A percentile compares a stretch with the other conserved stretches of the same genome.
These are phyloP conservation scores for Matsumyia berberina DNA, from an alignment of 2,888 invertebrate species.

Conservation along the genomic window DNA sequence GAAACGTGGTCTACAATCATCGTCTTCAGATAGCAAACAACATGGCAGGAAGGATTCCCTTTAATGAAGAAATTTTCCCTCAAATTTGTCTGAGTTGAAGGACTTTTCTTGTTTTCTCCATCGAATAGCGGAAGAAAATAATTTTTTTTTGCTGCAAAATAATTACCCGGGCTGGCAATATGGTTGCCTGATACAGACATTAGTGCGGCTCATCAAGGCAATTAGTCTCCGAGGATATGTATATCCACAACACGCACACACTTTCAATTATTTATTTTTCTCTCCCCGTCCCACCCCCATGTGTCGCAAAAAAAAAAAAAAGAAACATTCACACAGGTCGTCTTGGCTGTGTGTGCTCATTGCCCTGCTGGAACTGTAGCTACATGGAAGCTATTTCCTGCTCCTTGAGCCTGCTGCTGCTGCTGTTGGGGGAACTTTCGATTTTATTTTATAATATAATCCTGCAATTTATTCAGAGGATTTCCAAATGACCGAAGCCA, in stretches of 20 bases:
- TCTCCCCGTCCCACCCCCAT: neutral
- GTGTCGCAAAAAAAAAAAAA: neutral
- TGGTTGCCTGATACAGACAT: conserved; percentile 20
- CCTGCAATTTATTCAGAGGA: conserved; percentile 72
- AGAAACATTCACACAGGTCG: conserved; percentile 56
- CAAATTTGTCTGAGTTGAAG: conserved; percentile 28
- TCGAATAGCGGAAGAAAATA: neutral
- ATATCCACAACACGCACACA: conserved; percentile 41
- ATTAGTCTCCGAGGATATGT: conserved; percentile 59
- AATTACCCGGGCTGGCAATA: conserved; percentile 22
- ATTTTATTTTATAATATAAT: conserved; percentile 71
- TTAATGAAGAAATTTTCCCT: conserved; percentile 55
- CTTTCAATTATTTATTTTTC: conserved; percentile 51
- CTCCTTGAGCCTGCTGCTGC: neutral
- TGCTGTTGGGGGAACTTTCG: conserved; percentile 59
- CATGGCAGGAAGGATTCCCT: conserved; percentile 71
- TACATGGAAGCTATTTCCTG: conserved; percentile 33
- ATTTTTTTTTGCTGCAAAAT: conserved; percentile 23
- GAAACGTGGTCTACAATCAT: conserved; percentile 70
- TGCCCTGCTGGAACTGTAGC: neutral
- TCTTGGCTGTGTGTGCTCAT: neutral
- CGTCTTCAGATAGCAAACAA: conserved; percentile 48
- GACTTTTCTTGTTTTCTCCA: conserved; percentile 5
- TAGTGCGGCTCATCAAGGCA: conserved; percentile 39
- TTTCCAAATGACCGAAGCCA: conserved; percentile 68